A percentile compares a stretch with the other conserved stretches of the same genome.
Evolutionary conservation across 1,140 invertebrate species (phyloP).

Genomic region (Drosophila baimaii): DNA sequence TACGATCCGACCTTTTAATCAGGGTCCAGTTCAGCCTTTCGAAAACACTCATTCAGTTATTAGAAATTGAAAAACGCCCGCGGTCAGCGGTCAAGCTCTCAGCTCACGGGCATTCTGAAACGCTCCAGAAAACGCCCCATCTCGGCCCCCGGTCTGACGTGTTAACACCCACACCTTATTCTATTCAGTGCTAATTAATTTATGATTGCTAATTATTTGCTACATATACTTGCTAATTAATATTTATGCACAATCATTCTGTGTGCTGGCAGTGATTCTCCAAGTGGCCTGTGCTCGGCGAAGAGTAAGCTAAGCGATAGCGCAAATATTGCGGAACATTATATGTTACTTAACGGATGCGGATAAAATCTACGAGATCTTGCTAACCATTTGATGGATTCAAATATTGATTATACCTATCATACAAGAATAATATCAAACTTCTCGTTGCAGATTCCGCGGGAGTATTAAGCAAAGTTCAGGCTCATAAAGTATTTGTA

Average conservation of each 20-base stretch:
- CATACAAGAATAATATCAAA: background rate
- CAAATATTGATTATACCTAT: background rate
- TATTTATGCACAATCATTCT: conserved; percentile 39
- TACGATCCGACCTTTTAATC: conserved; percentile 33
- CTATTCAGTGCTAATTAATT: conserved; percentile 37
- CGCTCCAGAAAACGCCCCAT: conserved; percentile 22
- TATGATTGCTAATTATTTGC: conserved; percentile 44
- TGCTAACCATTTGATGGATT: conserved; percentile 8
- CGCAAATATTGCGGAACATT: conserved; percentile 1
- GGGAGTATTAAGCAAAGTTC: background rate
- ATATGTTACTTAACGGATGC: conserved; percentile 14
- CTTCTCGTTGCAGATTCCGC: background rate
- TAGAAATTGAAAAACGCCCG: conserved; percentile 45
- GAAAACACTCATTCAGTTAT: conserved; percentile 71
- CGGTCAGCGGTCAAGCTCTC: conserved; percentile 36
- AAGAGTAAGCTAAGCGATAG: conserved; percentile 13
- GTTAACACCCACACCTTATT: conserved; percentile 42
- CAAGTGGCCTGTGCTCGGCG: background rate
- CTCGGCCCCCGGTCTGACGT: conserved; percentile 8
- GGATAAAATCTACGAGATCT: background rate
- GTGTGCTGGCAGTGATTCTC: conserved; percentile 1
- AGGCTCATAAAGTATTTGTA: background rate
- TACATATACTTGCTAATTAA: conserved; percentile 53
- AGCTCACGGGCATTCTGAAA: background rate
- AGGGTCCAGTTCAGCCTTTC: conserved; percentile 40